Evolutionary conservation across 2,888 invertebrate genomes (phyloP), one percentile per base, ranked within the genome.

Genomic region (Diloba caeruleocephala): DNA sequence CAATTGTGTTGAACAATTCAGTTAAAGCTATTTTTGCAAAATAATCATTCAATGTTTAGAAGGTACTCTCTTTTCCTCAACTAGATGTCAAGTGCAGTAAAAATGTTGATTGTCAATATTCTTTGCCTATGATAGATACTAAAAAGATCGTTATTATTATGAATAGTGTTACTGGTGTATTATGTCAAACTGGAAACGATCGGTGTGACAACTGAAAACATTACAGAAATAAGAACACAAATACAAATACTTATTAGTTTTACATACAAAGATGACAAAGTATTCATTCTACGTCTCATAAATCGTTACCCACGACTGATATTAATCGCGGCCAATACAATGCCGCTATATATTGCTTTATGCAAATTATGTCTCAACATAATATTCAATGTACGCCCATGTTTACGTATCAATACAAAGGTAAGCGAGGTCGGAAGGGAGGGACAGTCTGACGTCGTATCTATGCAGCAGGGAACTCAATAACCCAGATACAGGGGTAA

Each of bases 401-500:
- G 64, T 70, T 71, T 62, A 66, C 51, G 59, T 74, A 69, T 77
- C 74, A 73, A 74, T 74, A 75, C 64, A 74, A 75, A 77, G 72
- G 57, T 54, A 68, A 45, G 54, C 44, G 50, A 58, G 63, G 74
- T 75, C 76, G 79, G 81, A 82, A 85, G 78, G 75, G 76, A 74
- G 77, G 74, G 79, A 81, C 78, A 76, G 71, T 58, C 71, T 71
- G 76, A 76, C 75, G 77, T 71, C 61, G 77, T 71, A 84, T 84
- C 80, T 82, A 71, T 71, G 58, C 33, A 43, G 61, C 54, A 69
- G 71, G 74, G 69, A 76, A 73, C 74, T 73, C 78, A 82, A 86
- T 85, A 87, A 83, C 87, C 87, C 73, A 87, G 81, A 85, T 85
- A 79, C 78, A 69, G 66, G 53, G 45, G 64, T 78, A 79, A 73